Base-by-base conservation (phyloP, 2,888 invertebrate genomes). In the Pristionchus arcanus region DNA sequence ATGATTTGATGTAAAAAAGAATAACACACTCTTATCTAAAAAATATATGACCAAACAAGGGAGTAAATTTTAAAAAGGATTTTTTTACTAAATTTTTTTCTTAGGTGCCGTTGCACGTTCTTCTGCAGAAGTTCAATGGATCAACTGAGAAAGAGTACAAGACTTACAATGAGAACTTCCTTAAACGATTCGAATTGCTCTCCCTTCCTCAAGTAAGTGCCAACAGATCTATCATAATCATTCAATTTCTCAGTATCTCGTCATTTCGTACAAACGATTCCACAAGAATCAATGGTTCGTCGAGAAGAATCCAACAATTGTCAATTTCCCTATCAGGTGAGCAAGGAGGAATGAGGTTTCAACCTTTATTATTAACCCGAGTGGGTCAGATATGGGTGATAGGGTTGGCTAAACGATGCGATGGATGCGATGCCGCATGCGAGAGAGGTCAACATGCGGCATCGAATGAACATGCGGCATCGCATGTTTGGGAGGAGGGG, bases 241-340 rank as follows among this genome's bases (percentile, higher is more conserved):
- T 68, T 68, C 16, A n/a, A 2, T n/a, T 11, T 87, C n/a, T 25
- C 68, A 87, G 87, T 87, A 87, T 28, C 87, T 87, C 42, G 98
- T 99, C 94, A 96, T 99, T 89, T 98, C 98, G 94, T 98, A 99
- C 92, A 98, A 99, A 96, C 96, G 99, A 91, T 99, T 99, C 95
- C 98, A 98, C 0, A 99, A 98, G 96, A 99, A 99, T 95, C 98
- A 98, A 13, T 99, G 99, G 96, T 99, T 98, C 95, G 97, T 98
- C 31, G 99, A 99, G 95, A 99, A 99, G 96, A 99, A 99, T 96
- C 98, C 98, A 1, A 99, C 99, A 0, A 99, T 99, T 95, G 99
- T 99, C 4, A 99, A 99, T 96, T 99, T 99, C 95, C 99, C 99
- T 7, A 98, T 99, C 91, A 98, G 98, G 98, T 98, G 28, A 59